Percentiles rank a stretch among this genome's conserved stretches.
These are phyloP conservation scores for Macroglossus sobrinus DNA, from an alignment of 2,113 vertebrate genomes.

Conservation along the genomic window DNA sequence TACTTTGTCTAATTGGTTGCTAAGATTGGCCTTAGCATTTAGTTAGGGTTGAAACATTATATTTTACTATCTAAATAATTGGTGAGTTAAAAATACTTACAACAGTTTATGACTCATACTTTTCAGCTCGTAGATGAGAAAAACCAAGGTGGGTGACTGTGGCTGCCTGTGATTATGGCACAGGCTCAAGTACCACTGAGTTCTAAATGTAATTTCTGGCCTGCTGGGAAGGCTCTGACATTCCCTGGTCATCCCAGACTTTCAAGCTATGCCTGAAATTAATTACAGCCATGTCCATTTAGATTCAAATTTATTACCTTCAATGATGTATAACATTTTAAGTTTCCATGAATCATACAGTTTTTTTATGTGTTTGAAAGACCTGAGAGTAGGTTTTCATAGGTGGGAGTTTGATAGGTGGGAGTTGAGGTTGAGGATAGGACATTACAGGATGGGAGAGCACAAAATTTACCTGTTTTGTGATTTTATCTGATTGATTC, in stretches of 20 bases:
- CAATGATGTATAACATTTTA: neutral
- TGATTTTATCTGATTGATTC: neutral
- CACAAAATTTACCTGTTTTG: neutral
- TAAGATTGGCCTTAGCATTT: conserved; percentile 36
- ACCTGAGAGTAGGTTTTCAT: conserved; percentile 11
- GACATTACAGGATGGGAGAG: neutral
- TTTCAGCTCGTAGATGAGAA: conserved; percentile 42
- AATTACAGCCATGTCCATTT: neutral
- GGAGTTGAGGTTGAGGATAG: neutral
- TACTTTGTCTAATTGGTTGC: conserved; percentile 16
- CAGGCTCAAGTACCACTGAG: neutral
- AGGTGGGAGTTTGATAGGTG: neutral
- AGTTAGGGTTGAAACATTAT: conserved; percentile 8
- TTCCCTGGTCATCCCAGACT: neutral
- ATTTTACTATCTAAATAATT: conserved; percentile 61
- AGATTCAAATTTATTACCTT: conserved; percentile 17
- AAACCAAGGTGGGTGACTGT: conserved; percentile 16
- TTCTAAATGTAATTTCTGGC: neutral
- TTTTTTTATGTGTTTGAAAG: conserved; percentile 37
- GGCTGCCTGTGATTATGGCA: neutral
- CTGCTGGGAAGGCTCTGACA: neutral
- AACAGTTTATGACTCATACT: conserved; percentile 37
- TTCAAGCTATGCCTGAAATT: neutral
- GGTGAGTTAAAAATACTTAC: conserved; percentile 51
- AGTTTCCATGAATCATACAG: neutral